Conservation (phyloP, 2,888 invertebrate genomes). For the Parnassius apollo region DNA sequence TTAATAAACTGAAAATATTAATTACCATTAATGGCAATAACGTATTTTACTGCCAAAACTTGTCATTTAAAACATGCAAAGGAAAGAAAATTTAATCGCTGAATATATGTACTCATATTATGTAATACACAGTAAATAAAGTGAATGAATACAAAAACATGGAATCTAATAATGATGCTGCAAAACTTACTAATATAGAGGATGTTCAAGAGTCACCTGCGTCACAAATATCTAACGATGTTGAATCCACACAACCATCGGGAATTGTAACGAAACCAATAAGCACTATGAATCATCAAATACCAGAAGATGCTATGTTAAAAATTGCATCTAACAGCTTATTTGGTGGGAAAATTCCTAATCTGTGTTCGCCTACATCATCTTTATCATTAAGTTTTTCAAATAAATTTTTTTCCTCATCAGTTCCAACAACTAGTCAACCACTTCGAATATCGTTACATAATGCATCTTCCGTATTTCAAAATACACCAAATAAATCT, state of each 20-base stretch:
- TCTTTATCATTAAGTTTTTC: slow-evolving; percentile 11
- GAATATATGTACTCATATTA: too few relatives aligned
- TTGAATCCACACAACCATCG: background rate
- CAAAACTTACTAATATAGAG: background rate
- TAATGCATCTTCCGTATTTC: slow-evolving; percentile 27
- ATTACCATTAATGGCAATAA: too few relatives aligned
- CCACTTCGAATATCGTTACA: slow-evolving; percentile 26
- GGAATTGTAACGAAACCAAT: background rate
- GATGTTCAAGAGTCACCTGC: slow-evolving; percentile 4
- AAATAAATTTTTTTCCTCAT: background rate
- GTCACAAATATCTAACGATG: background rate
- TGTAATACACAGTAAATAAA: too few relatives aligned
- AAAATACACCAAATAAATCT: slow-evolving; percentile 40
- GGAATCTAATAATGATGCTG: slow-evolving; percentile 2
- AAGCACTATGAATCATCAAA: background rate
- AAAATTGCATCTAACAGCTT: background rate
- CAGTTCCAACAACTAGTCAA: slow-evolving; percentile 32
- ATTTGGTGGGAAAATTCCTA: background rate
- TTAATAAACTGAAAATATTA: too few relatives aligned
- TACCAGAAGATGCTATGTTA: slow-evolving; percentile 5
- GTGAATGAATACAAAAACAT: slow-evolving; percentile 1
- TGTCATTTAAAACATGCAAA: too few relatives aligned
- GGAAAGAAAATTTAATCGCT: too few relatives aligned
- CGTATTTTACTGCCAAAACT: too few relatives aligned
- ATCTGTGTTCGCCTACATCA: slow-evolving; percentile 1